phyloP scores from a whole-genome alignment of 1,140 invertebrate species.

The Nasonia giraulti region DNA sequence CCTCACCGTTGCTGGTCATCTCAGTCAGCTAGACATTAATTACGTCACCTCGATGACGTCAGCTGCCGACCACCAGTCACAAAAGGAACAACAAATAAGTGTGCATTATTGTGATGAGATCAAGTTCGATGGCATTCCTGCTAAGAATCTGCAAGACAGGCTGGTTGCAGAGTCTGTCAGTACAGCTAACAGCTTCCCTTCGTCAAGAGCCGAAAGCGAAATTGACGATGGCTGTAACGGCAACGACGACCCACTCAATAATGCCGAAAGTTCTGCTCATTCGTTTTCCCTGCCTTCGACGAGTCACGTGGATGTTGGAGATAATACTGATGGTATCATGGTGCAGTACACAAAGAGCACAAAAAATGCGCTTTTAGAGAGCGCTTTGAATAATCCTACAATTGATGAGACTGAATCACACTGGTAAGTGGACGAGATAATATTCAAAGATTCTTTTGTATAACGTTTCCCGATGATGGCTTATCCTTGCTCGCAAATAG shows the following conservation, averaged over 20 bases:
- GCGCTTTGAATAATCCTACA: constrained; percentile 65
- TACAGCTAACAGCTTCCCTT: not conserved
- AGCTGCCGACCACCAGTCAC: constrained; percentile 61
- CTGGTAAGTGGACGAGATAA: constrained; percentile 61
- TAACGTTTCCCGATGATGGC: not conserved
- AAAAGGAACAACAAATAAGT: constrained; percentile 53
- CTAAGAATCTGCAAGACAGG: constrained; percentile 61
- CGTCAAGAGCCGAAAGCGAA: constrained; percentile 48
- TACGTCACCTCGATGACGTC: constrained; percentile 69
- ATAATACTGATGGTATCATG: constrained; percentile 57
- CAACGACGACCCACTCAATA: constrained; percentile 48
- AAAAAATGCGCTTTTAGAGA: constrained; percentile 66
- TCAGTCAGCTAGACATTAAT: constrained; percentile 70
- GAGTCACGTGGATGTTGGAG: constrained; percentile 61
- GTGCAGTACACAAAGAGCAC: constrained; percentile 67
- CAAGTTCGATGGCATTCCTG: constrained; percentile 64
- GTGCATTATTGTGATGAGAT: constrained; percentile 68
- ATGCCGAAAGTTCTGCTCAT: constrained; percentile 51
- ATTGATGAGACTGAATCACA: constrained; percentile 66
- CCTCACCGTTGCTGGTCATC: constrained; percentile 64
- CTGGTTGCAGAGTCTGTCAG: constrained; percentile 46
- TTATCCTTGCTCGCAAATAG: not conserved
- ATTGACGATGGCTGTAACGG: constrained; percentile 45
- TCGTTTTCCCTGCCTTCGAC: constrained; percentile 62
- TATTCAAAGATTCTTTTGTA: not conserved